Base-by-base conservation (phyloP, 2,797 vertebrate genomes). In the Mus spretus region DNA sequence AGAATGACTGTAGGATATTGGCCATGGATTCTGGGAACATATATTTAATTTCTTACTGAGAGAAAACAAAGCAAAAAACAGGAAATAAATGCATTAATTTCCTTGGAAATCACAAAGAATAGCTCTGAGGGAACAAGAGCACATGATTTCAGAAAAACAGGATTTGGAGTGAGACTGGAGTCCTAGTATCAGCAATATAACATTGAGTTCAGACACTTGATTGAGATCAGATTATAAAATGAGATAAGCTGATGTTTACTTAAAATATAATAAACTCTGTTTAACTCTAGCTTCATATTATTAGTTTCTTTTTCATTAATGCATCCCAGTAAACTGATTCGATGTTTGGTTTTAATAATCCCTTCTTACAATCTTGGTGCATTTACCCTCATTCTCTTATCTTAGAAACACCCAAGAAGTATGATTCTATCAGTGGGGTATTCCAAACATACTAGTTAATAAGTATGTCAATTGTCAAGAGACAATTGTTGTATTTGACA, bases 391-490 rank as follows among this genome's bases (percentile, higher is more conserved):
- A 53, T 22, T 22, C 28, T 50, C 3, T 15, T n/a, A 72, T 55
- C 24, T 57, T 40, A 10, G 50, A 87, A 72, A 17, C 31, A 74
- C 9, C 44, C 34, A 72, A 11, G 50, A 72, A 72, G 34, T 14
- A 72, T 72, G 50, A 72, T n/a, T 55, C 14, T 14, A 74, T 87
- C 14, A 72, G 12, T 72, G 22, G 4, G 13, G 4, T 87, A 87
- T 28, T 88, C 19, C 19, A 96, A 84, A 55, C 31, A 78, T 63
- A 31, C 79, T n/a, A n/a, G n/a, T n/a, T n/a, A n/a, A n/a, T n/a
- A 81, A 47, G 24, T 63, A 14, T 70, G 75, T 83, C 47, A 77
- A n/a, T 86, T 88, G 70, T 50, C n/a, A 67, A 34, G 6, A 17
- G 31, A 17, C 31, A 67, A 67, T 67, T 67, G 5, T 34, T 67